Conservation (phyloP, 1,140 invertebrate species). For the Drosophila repletoides region DNA sequence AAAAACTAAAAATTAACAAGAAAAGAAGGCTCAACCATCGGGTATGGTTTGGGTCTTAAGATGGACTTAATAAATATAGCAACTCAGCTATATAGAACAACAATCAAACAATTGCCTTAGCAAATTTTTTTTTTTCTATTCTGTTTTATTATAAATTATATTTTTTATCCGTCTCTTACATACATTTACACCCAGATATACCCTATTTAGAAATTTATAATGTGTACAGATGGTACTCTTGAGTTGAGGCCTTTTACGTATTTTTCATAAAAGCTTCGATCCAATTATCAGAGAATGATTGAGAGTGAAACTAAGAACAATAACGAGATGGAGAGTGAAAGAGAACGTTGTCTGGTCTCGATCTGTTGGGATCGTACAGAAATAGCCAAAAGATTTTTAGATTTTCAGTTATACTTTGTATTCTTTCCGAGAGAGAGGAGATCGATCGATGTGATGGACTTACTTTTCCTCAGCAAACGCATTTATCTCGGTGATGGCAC, state of each 20-base stretch:
- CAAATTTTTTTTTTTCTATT: no score
- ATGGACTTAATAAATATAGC: no score
- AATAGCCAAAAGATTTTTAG: not conserved
- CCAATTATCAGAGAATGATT: not conserved
- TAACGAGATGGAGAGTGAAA: not conserved
- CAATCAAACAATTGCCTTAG: no score
- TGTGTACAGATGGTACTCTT: no score
- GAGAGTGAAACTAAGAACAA: not conserved
- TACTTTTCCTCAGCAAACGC: constrained; percentile 75
- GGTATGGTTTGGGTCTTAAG: no score
- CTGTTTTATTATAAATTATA: no score
- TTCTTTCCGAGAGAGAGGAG: not conserved
- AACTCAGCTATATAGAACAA: no score
- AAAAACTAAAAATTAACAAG: no score
- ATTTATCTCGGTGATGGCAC: constrained; percentile 69
- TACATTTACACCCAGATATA: not conserved
- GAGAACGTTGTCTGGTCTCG: not conserved
- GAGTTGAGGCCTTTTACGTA: no score
- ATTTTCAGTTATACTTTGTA: constrained; percentile 8
- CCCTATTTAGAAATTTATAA: no score
- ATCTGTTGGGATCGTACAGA: constrained; percentile 3
- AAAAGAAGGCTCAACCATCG: no score
- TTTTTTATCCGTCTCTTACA: not conserved
- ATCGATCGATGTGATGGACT: constrained; percentile 63
- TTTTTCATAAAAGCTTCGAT: no score